A percentile compares a stretch with the other conserved stretches of the same genome.
phyloP scores from a whole-genome alignment of 2,888 invertebrate species.

The Halictus ligatus region DNA sequence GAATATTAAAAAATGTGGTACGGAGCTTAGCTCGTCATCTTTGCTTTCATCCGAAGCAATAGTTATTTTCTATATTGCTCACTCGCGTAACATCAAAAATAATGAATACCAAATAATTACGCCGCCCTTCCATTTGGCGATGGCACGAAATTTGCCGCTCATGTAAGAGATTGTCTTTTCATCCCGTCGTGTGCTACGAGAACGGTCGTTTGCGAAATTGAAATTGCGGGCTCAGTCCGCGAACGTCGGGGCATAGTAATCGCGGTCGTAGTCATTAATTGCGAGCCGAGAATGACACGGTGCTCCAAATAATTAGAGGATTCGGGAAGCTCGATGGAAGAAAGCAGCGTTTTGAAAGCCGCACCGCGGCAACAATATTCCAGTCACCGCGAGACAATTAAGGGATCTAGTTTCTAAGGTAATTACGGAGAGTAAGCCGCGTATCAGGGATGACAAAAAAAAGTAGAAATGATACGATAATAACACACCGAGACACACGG shows the following conservation, averaged over 20 bases:
- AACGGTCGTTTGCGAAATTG: background rate
- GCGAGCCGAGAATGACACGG: background rate
- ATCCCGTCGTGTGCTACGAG: background rate
- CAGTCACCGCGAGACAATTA: background rate
- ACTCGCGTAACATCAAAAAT: no score
- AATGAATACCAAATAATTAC: no score
- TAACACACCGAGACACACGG: background rate
- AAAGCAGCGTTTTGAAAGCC: background rate
- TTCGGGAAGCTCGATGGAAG: background rate
- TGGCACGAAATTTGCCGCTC: background rate
- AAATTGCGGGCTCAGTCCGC: background rate
- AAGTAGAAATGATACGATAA: background rate
- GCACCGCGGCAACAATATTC: background rate
- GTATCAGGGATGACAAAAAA: background rate
- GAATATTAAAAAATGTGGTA: no score
- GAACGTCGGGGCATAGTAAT: background rate
- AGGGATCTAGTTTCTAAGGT: background rate
- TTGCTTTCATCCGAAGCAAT: no score
- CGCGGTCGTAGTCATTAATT: background rate
- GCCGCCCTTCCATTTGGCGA: no score
- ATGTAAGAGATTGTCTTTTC: no score
- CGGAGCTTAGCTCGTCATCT: no score
- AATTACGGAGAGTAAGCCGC: background rate
- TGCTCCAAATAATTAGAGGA: constrained; percentile 5
- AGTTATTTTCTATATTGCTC: no score